Conservation (phyloP, 2,113 vertebrate genomes). For the Hiodon tergisus region DNA sequence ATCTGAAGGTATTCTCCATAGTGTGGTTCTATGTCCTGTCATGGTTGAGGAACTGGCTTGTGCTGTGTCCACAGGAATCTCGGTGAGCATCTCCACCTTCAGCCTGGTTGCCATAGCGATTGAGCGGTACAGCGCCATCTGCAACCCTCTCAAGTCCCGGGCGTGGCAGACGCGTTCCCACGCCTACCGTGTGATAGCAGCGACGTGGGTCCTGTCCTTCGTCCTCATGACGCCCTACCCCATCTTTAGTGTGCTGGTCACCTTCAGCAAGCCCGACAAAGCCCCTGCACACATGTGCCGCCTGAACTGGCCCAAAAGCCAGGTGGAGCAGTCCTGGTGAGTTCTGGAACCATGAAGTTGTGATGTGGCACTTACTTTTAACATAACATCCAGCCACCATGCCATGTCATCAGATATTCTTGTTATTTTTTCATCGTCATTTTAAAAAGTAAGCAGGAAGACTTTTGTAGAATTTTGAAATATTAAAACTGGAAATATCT, state of each 20-base stretch:
- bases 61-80: constrained; percentile 67
- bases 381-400: background rate
- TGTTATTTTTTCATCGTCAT: too few species aligned
- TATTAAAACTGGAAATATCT: too few species aligned
- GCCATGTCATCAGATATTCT: background rate
- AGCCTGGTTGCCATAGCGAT: constrained; percentile 92
- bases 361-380: background rate
- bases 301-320: constrained; percentile 69
- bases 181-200: constrained; percentile 79
- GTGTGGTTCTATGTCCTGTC: background rate
- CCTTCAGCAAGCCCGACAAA: constrained; percentile 51
- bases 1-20: background rate
- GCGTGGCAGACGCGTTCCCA: constrained; percentile 92
- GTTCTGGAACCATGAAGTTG: constrained; percentile 28
- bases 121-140: constrained; percentile 93
- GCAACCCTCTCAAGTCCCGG: constrained; percentile 85
- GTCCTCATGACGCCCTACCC: constrained; percentile 89
- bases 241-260: constrained; percentile 62
- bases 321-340: constrained; percentile 79
- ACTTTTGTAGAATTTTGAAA: too few species aligned
- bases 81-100: constrained; percentile 91
- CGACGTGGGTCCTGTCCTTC: constrained; percentile 79
- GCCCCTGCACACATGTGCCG: constrained; percentile 65
- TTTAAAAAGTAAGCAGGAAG: too few species aligned
- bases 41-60: background rate